These are phyloP conservation scores for Gymnopithys bicolor DNA, from an alignment of 2,797 vertebrate species.

Conservation along the genomic window DNA sequence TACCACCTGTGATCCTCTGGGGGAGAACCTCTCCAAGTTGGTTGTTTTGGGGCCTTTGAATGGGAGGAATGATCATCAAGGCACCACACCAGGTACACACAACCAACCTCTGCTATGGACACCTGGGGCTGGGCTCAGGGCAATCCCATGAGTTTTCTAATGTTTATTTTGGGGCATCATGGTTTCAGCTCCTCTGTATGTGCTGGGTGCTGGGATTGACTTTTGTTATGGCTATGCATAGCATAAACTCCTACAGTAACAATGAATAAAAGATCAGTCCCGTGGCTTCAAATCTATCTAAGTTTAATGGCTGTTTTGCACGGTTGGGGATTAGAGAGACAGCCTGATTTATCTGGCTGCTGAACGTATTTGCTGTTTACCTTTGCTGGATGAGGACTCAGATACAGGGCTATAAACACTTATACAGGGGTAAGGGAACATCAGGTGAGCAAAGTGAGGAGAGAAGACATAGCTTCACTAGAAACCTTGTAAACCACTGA, in stretches of 20 bases:
- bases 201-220: not conserved
- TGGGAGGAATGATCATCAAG: fast-evolving
- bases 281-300: not conserved
- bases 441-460: not conserved
- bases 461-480: not conserved
- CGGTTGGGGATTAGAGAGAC: not conserved
- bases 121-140: not conserved
- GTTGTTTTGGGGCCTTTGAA: not conserved
- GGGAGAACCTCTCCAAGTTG: not conserved
- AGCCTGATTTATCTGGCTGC: not conserved
- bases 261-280: not conserved
- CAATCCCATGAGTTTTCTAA: not conserved
- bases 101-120: not conserved
- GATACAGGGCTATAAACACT: not conserved
- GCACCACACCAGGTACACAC: not conserved
- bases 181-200: not conserved
- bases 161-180: not conserved
- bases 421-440: not conserved
- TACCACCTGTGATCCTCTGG: not conserved
- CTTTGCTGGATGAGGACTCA: not conserved
- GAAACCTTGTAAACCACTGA: not conserved
- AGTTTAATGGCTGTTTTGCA: not conserved
- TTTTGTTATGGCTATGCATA: not conserved
- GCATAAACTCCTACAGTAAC: not conserved
- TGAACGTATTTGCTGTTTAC: not conserved